Evolutionary conservation across 2,113 vertebrate genomes (phyloP).

Genomic region (Arizona elegans): DNA sequence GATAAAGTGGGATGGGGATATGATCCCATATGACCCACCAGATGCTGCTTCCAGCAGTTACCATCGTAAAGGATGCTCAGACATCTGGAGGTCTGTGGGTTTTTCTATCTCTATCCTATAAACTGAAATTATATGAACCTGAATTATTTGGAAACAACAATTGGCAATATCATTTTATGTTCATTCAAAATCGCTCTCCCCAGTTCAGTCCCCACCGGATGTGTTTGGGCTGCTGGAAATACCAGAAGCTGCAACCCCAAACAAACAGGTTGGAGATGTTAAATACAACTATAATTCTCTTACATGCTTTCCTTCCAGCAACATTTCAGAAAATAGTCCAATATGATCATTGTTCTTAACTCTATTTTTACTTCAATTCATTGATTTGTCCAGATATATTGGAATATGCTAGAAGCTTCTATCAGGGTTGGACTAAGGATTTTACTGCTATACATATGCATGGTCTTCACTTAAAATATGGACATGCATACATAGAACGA

Average conservation of each 20-base stretch:
- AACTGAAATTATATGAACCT: background rate
- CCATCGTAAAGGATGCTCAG: background rate
- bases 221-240: background rate
- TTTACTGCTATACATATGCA: slow-evolving; percentile 14
- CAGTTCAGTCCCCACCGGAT: background rate
- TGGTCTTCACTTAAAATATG: slow-evolving; percentile 41
- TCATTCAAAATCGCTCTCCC: background rate
- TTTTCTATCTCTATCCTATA: background rate
- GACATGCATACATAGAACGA: slow-evolving; percentile 14
- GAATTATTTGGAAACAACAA: slow-evolving; percentile 29
- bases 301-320: background rate
- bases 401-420: background rate
- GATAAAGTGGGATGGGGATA: background rate
- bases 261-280: background rate
- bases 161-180: background rate
- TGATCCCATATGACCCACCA: background rate
- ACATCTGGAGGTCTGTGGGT: background rate
- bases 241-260: background rate
- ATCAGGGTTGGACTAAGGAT: slow-evolving; percentile 4
- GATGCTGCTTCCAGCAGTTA: background rate
- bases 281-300: background rate
- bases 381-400: background rate
- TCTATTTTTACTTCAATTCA: background rate
- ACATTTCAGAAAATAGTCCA: background rate
- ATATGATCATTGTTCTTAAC: background rate